Conservation (phyloP, 92 coral and sea anemone species). For the Epizoanthus rinbou region DNA sequence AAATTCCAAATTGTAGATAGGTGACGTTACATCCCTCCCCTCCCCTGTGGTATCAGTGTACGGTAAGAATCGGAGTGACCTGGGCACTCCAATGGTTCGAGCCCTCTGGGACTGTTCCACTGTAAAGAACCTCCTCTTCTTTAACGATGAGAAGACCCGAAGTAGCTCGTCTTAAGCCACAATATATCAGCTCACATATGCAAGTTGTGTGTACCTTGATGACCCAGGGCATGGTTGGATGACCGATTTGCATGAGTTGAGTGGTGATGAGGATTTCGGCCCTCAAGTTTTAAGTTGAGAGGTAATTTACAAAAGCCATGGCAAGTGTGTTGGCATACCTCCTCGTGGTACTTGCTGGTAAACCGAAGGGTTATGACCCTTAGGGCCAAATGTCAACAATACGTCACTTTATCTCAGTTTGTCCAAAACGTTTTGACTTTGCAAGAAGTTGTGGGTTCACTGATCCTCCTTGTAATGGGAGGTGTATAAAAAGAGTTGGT, state of each 20-base stretch:
- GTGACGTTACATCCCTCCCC: too few species aligned
- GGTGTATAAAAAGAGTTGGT: not conserved
- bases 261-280: constrained; percentile 11
- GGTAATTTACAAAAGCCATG: constrained; percentile 8
- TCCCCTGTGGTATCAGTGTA: too few species aligned
- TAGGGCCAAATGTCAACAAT: constrained; percentile 22
- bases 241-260: constrained; percentile 1
- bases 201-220: constrained; percentile 25
- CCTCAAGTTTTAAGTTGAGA: constrained; percentile 24
- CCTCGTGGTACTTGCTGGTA: not conserved
- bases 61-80: not conserved
- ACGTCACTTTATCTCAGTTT: not conserved
- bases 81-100: not conserved
- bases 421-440: constrained; percentile 3
- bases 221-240: constrained; percentile 6
- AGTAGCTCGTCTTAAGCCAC: constrained; percentile 17
- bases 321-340: not conserved
- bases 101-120: not conserved
- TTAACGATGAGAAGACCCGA: not conserved
- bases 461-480: not conserved
- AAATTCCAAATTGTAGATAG: not conserved
- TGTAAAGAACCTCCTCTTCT: not conserved
- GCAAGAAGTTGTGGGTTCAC: too few species aligned
- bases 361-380: constrained; percentile 4
- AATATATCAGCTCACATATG: not conserved